Conservation (phyloP, 2,888 invertebrate genomes). For the Cerastis leucographa region DNA sequence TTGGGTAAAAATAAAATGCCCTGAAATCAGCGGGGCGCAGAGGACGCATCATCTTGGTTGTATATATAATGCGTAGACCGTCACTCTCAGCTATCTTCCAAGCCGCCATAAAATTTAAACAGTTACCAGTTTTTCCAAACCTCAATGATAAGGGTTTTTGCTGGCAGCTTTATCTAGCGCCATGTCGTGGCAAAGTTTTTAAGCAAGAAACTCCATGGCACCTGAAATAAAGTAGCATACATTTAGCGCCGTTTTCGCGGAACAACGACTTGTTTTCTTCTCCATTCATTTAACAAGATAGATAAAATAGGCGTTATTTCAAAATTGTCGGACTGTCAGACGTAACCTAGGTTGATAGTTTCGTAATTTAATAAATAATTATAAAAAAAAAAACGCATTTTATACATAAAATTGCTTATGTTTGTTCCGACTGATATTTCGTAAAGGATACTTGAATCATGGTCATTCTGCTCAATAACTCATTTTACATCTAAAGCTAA, state of each 20-base stretch:
- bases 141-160: background rate
- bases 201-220: background rate
- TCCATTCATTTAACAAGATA: background rate
- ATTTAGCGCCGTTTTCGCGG: background rate
- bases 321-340: background rate
- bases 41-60: no score
- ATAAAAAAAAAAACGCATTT: background rate
- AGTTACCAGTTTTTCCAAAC: background rate
- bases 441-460: slow-evolving; percentile 9
- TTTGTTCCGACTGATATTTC: slow-evolving; percentile 13
- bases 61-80: no score
- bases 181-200: background rate
- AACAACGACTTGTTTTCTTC: background rate
- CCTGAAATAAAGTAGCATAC: background rate
- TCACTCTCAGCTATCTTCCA: no score
- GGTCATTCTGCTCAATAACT: background rate
- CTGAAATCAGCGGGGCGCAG: no score
- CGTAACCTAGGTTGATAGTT: background rate
- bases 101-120: no score
- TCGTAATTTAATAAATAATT: background rate
- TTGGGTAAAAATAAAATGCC: no score
- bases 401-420: slow-evolving; percentile 7
- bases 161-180: background rate
- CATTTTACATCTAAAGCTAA: background rate
- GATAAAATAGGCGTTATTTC: background rate